These are phyloP conservation scores for Aphis gossypii DNA, from an alignment of 1,140 invertebrate species.

Conservation along the genomic window DNA sequence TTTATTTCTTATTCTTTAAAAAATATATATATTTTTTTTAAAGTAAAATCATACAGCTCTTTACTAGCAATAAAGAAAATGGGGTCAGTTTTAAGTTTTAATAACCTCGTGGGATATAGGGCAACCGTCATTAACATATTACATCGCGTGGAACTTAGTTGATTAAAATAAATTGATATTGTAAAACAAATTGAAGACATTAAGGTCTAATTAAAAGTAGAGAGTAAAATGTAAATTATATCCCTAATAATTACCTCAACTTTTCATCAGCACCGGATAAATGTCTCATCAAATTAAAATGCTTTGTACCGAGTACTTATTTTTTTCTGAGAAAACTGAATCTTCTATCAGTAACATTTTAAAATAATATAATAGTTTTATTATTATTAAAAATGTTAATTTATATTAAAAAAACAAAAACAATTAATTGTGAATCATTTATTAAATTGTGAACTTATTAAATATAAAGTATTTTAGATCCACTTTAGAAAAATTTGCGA, in stretches of 20 bases:
- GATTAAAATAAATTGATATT: constrained; percentile 51
- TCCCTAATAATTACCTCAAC: constrained; percentile 44
- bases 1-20: not conserved
- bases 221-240: constrained; percentile 37
- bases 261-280: not conserved
- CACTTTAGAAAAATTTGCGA: not conserved
- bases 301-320: not conserved
- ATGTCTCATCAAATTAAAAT: constrained; percentile 7
- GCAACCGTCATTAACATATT: constrained; percentile 40
- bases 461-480: not conserved
- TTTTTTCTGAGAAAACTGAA: not conserved
- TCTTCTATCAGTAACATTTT: not conserved
- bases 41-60: not conserved
- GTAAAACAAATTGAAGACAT: constrained; percentile 45
- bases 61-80: constrained; percentile 3
- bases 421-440: not conserved
- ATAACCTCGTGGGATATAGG: constrained; percentile 5
- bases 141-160: constrained; percentile 28
- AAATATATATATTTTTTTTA: not conserved
- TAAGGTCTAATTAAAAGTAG: constrained; percentile 41
- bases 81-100: constrained; percentile 16
- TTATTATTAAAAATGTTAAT: not conserved
- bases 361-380: not conserved
- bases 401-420: not conserved
- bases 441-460: not conserved